Percentiles rank a stretch among this genome's conserved stretches.
These are phyloP conservation scores for Sternotherus odoratus DNA, from an alignment of 2,797 vertebrate species.

Conservation along the genomic window DNA sequence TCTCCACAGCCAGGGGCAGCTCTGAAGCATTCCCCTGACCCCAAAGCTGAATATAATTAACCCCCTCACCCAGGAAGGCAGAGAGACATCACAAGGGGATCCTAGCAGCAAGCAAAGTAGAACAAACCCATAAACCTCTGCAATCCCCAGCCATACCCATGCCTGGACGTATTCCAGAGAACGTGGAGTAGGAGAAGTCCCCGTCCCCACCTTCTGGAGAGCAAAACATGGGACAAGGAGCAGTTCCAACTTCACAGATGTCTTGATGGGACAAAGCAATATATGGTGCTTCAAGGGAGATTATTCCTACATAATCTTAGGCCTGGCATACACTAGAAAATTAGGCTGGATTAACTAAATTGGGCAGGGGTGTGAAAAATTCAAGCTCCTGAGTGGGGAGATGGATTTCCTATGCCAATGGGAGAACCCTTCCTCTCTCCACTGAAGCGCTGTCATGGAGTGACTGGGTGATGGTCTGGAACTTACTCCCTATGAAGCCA, in stretches of 20 bases:
- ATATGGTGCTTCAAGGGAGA: not conserved
- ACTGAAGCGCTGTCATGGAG: not conserved
- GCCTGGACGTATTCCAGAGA: not conserved
- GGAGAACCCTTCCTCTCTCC: not conserved
- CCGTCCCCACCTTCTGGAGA: not conserved
- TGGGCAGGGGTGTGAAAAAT: not conserved
- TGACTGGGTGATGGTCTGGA: no score
- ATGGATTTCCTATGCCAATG: not conserved
- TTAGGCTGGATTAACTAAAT: not conserved
- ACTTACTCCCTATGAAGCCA: no score
- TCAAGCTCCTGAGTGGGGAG: not conserved
- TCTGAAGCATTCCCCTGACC: no score
- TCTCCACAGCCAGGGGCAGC: not conserved
- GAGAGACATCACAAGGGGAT: not conserved
- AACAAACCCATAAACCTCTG: not conserved
- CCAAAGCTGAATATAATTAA: not conserved
- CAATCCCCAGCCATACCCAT: not conserved
- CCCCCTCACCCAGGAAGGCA: not conserved
- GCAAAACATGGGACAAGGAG: not conserved
- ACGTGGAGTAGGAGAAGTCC: not conserved
- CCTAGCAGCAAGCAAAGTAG: not conserved
- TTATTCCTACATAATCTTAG: not conserved
- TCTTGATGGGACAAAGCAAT: not conserved
- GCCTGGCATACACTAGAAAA: not conserved
- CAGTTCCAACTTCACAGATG: not conserved